These are phyloP conservation scores for Hyperoodon ampullatus DNA, from an alignment of 2,113 vertebrate genomes.

Conservation along the genomic window DNA sequence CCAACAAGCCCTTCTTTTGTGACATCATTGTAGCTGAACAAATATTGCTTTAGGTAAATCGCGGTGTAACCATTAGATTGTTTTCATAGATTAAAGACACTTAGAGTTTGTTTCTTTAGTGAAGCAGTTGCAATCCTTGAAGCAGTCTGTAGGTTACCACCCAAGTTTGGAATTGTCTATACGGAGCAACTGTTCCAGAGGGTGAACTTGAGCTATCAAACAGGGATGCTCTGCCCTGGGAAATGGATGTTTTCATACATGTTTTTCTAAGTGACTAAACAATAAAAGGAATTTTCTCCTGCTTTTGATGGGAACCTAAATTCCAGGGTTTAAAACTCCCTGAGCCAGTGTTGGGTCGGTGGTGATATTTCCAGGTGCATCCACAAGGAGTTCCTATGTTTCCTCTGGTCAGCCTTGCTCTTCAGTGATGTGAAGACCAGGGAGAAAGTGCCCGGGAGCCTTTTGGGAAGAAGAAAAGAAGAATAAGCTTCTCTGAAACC, in stretches of 20 bases:
- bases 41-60: conserved; percentile 60
- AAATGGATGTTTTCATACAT: background rate
- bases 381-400: background rate
- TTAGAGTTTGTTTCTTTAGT: conserved; percentile 36
- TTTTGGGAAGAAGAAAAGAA: background rate
- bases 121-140: background rate
- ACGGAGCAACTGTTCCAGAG: background rate
- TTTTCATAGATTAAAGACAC: conserved; percentile 8
- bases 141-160: background rate
- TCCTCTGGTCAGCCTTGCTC: background rate
- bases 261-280: background rate
- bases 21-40: conserved; percentile 59
- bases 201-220: background rate
- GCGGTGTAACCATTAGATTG: background rate
- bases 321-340: background rate
- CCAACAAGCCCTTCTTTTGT: background rate
- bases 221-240: background rate
- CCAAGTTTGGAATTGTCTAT: background rate
- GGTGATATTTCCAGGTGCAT: background rate
- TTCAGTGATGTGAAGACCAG: background rate
- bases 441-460: background rate
- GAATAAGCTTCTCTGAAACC: background rate
- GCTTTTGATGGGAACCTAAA: background rate
- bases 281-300: background rate
- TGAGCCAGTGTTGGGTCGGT: background rate